phyloP scores from a whole-genome alignment of 2,888 invertebrate genomes.

The Drosophila kokeensis region DNA sequence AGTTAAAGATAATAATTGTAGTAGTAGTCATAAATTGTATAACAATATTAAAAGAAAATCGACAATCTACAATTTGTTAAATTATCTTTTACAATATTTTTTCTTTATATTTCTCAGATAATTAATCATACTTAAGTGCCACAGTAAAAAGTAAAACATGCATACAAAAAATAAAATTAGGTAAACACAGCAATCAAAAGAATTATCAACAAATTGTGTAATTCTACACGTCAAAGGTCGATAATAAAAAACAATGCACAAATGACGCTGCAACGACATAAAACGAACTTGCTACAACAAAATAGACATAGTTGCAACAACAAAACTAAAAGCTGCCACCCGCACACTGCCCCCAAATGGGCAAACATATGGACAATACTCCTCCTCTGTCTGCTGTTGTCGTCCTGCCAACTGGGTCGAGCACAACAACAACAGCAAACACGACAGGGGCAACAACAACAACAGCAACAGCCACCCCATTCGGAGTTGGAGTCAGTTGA shows the following conservation, averaged over 20 bases:
- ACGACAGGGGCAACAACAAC: conserved; percentile 16
- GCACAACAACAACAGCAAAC: conserved; percentile 45
- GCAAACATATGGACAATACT: conserved; percentile 57
- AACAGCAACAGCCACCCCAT: conserved; percentile 16
- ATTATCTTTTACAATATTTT: neutral
- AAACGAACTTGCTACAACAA: conserved; percentile 57
- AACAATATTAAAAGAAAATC: neutral
- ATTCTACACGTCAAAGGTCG: conserved; percentile 38
- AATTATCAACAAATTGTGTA: conserved; percentile 26
- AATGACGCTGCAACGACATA: conserved; percentile 74
- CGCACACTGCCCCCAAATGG: conserved; percentile 53
- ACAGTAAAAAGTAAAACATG: conserved; percentile 31
- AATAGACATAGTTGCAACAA: conserved; percentile 38
- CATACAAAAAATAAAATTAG: conserved; percentile 17
- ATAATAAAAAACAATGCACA: conserved; percentile 74
- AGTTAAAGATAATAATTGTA: neutral
- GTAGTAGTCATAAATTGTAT: neutral
- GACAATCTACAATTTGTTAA: neutral
- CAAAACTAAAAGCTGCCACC: conserved; percentile 31
- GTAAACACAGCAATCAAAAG: conserved; percentile 1
- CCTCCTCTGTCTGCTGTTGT: conserved; percentile 47
- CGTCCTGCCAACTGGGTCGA: conserved; percentile 73
- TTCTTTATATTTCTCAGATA: conserved; percentile 23
- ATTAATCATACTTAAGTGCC: conserved; percentile 45
- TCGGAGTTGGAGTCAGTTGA: conserved; percentile 59